Evolutionary conservation across 1,140 invertebrate genomes (phyloP).

Genomic region (Hyphantria cunea): DNA sequence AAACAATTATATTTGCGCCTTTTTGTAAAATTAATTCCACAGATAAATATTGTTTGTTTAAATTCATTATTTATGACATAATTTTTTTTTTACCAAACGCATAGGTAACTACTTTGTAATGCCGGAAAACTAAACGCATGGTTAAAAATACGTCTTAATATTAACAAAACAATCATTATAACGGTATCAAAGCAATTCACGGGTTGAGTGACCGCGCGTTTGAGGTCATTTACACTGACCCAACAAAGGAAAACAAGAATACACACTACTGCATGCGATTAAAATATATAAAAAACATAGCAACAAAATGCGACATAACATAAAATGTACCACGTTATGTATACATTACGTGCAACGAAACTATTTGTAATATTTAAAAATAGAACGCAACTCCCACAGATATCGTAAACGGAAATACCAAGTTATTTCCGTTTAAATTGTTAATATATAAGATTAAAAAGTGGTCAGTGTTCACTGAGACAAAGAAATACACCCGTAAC

Average conservation of each 20-base stretch:
- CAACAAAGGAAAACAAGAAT: conserved; percentile 42
- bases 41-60: too few species aligned
- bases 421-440: background rate
- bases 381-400: background rate
- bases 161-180: conserved; percentile 38
- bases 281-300: conserved; percentile 30
- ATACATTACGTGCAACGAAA: conserved; percentile 10
- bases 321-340: background rate
- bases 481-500: conserved; percentile 44
- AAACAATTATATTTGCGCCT: too few species aligned
- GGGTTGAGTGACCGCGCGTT: conserved; percentile 43
- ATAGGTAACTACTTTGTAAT: conserved; percentile 3
- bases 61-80: too few species aligned
- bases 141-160: conserved; percentile 11
- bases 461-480: conserved; percentile 29
- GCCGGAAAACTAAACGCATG: background rate
- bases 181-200: conserved; percentile 46
- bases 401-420: background rate
- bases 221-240: conserved; percentile 50
- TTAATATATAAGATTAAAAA: background rate
- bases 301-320: conserved; percentile 9
- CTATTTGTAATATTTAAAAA: conserved; percentile 7
- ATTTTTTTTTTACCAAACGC: background rate
- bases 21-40: too few species aligned
- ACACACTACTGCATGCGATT: conserved; percentile 9